Evolutionary conservation across 2,888 invertebrate genomes (phyloP).

Genomic region (Drosophila infuscata): DNA sequence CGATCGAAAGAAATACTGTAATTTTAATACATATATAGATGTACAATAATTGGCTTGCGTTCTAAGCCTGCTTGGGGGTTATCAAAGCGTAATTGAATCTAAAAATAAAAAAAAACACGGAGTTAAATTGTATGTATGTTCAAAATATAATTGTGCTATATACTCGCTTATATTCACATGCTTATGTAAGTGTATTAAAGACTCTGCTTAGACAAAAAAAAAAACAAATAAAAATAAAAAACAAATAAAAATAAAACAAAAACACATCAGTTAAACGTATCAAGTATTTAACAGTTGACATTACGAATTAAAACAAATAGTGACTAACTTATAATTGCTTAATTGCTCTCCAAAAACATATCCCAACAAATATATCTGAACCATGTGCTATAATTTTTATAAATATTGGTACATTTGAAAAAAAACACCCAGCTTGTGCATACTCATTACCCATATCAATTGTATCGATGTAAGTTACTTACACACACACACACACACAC

Average conservation of each 20-base stretch:
- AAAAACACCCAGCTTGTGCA: conserved; percentile 52
- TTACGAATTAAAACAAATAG: conserved; percentile 4
- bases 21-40: conserved; percentile 43
- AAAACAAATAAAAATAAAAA: neutral
- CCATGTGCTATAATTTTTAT: conserved; percentile 27
- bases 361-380: conserved; percentile 48
- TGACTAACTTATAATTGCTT: conserved; percentile 11
- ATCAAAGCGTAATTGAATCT: conserved; percentile 40
- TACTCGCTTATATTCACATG: conserved; percentile 51
- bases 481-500: conserved; percentile 11
- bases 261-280: conserved; percentile 4
- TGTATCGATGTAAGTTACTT: conserved; percentile 56
- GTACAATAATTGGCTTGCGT: conserved; percentile 51
- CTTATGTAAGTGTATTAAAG: conserved; percentile 54
- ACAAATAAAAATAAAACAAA: neutral
- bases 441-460: conserved; percentile 63
- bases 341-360: conserved; percentile 47
- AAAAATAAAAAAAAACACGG: conserved; percentile 5
- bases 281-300: conserved; percentile 25
- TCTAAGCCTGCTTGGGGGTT: conserved; percentile 13
- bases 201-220: conserved; percentile 51
- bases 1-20: conserved; percentile 15
- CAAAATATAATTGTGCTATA: conserved; percentile 55
- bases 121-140: conserved; percentile 41
- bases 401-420: conserved; percentile 18